A percentile compares a stretch with the other conserved stretches of the same genome.
These are phyloP conservation scores for Peromyscus nudipes DNA, from an alignment of 2,797 vertebrate species.

Conservation along the genomic window DNA sequence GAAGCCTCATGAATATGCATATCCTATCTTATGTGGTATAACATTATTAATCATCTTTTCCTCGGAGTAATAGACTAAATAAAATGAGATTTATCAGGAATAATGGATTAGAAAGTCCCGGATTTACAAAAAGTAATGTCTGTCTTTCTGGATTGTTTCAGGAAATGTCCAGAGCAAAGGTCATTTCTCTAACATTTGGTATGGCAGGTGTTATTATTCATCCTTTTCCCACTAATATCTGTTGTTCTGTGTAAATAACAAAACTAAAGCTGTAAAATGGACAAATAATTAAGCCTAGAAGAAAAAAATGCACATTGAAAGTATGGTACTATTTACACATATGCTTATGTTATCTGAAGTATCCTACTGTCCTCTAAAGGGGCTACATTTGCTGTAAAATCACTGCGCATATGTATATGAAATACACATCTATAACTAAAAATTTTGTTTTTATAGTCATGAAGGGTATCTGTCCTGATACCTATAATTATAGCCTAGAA, in stretches of 20 bases:
- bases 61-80: constrained; percentile 82
- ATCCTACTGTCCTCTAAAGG: neutral
- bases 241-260: constrained; percentile 12
- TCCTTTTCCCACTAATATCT: neutral
- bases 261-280: constrained; percentile 10
- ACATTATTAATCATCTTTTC: constrained; percentile 84
- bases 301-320: constrained; percentile 50
- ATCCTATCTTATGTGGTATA: constrained; percentile 68
- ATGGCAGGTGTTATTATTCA: neutral
- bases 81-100: constrained; percentile 78
- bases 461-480: neutral
- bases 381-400: neutral
- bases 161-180: constrained; percentile 46
- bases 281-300: constrained; percentile 19
- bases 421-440: constrained; percentile 17
- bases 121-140: constrained; percentile 48
- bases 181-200: neutral
- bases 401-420: constrained; percentile 7
- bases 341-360: constrained; percentile 15
- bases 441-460: constrained; percentile 22
- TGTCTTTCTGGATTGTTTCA: constrained; percentile 64
- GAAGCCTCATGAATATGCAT: constrained; percentile 85
- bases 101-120: constrained; percentile 80
- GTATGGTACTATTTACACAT: constrained; percentile 22
- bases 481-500: neutral